Evolutionary conservation across 2,797 vertebrate genomes (phyloP).

Genomic region (Carduelis carduelis): DNA sequence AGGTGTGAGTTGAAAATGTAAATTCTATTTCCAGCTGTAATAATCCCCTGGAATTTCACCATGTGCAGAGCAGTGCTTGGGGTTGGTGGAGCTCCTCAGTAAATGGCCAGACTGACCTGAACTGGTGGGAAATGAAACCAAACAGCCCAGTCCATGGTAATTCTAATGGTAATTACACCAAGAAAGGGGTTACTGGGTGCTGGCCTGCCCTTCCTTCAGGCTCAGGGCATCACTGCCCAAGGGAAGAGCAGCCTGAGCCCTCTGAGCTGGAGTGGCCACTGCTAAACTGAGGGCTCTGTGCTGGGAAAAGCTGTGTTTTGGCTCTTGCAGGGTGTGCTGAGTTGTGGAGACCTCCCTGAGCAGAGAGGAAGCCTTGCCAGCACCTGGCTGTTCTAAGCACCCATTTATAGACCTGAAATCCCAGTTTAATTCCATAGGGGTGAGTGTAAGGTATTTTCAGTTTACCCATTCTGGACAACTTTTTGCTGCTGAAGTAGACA

Average conservation of each 20-base stretch:
- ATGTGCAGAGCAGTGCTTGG: neutral
- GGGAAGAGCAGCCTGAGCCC: neutral
- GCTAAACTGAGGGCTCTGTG: accelerated
- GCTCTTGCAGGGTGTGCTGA: neutral
- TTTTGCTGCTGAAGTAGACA: neutral
- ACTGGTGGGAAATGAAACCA: neutral
- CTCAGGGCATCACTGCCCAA: neutral
- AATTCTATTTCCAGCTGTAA: neutral
- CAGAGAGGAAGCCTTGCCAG: neutral
- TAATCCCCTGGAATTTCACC: neutral
- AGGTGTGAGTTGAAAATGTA: neutral
- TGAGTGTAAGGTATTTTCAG: neutral
- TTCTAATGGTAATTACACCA: accelerated
- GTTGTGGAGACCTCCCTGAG: neutral
- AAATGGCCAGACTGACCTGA: neutral
- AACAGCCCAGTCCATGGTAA: neutral
- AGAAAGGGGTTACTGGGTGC: neutral
- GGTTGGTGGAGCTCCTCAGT: neutral
- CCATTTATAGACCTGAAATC: neutral
- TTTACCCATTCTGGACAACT: neutral
- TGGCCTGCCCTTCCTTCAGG: neutral
- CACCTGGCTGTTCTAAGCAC: neutral
- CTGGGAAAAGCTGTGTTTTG: neutral
- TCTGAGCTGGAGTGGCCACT: neutral
- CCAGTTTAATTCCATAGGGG: neutral